Conservation (phyloP, 2,113 vertebrate species). For the Hippocampus barbouri region DNA sequence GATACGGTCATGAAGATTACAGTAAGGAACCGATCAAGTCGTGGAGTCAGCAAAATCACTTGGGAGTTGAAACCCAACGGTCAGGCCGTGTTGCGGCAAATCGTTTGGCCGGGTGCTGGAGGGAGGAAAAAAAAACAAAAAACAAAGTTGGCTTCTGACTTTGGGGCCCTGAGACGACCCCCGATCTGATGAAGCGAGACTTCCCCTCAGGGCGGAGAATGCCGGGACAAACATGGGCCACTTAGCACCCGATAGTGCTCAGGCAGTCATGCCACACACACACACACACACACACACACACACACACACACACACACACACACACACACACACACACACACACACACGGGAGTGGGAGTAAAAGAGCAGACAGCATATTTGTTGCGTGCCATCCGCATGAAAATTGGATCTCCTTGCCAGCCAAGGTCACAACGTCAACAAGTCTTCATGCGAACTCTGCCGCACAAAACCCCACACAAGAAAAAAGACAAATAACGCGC, state of each 20-base stretch:
- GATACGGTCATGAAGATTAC: too few species aligned
- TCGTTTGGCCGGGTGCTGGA: not conserved
- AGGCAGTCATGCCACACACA: conserved; percentile 24
- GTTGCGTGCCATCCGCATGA: conserved; percentile 37
- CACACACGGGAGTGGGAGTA: conserved; percentile 7
- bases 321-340: not conserved
- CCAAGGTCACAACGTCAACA: conserved; percentile 45
- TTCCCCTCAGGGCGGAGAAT: conserved; percentile 25
- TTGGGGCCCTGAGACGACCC: conserved; percentile 38
- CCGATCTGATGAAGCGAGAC: conserved; percentile 20
- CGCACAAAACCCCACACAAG: conserved; percentile 2
- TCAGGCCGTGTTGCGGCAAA: too few species aligned
- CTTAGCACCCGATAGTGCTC: conserved; percentile 65
- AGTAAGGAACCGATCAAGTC: too few species aligned
- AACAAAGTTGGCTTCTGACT: not conserved
- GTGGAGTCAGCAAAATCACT: too few species aligned
- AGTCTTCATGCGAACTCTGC: conserved; percentile 9
- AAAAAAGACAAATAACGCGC: conserved; percentile 2
- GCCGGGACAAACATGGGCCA: conserved; percentile 38
- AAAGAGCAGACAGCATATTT: conserved; percentile 44
- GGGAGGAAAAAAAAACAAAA: conserved; percentile 22
- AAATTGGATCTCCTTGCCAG: conserved; percentile 43
- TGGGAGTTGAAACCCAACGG: too few species aligned
- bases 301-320: not conserved
- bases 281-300: not conserved